Evolutionary conservation across 2,797 vertebrate genomes (phyloP).

Genomic region (Varecia variegata): DNA sequence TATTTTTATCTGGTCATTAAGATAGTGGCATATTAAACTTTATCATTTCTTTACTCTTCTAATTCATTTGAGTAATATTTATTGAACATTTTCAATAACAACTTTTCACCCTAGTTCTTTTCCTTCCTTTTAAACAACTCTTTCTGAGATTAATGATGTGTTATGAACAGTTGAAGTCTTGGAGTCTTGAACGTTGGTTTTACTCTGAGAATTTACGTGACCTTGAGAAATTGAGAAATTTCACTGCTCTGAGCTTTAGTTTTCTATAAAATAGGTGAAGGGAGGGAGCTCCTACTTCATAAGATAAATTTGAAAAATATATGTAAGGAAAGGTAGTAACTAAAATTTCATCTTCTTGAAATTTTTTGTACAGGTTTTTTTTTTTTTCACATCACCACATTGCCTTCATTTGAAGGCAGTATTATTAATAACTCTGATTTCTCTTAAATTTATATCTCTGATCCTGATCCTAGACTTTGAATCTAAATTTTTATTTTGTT

Average conservation of each 20-base stretch:
- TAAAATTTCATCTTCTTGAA: not conserved
- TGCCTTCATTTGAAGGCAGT: not conserved
- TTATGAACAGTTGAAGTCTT: not conserved
- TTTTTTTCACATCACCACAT: not conserved
- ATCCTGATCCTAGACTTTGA: not conserved
- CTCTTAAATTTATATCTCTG: not conserved
- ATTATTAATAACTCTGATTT: not conserved
- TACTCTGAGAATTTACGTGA: not conserved
- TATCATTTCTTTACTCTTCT: not conserved
- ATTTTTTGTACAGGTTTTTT: not conserved
- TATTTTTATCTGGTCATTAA: constrained; percentile 9
- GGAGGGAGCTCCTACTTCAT: not conserved
- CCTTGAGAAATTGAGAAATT: not conserved
- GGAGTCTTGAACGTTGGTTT: not conserved
- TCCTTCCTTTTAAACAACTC: not conserved
- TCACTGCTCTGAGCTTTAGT: not conserved
- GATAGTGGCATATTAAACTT: not conserved
- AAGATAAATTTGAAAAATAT: not conserved
- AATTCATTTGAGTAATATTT: not conserved
- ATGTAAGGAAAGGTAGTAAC: not conserved
- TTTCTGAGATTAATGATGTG: not conserved
- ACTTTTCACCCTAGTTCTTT: not conserved
- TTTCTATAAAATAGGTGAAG: not conserved
- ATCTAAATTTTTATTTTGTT: not conserved
- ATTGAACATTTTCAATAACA: not conserved